phyloP scores from a whole-genome alignment of 2,888 invertebrate genomes.

The Lepidocyrtinus sp. region DNA sequence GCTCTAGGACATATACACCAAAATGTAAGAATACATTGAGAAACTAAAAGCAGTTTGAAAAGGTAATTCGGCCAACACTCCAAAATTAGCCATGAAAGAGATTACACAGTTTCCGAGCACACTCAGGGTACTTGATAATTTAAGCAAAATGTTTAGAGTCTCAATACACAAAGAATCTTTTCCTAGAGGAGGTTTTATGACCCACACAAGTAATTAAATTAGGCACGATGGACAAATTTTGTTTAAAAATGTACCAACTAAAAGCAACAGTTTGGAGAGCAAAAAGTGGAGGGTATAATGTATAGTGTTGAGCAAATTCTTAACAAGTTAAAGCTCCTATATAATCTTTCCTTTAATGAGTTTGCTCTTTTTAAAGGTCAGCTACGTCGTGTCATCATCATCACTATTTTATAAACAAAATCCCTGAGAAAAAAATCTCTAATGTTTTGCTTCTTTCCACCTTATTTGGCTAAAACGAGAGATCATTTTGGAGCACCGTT shows the following conservation, averaged over 20 bases:
- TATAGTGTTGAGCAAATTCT: not conserved
- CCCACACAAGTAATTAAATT: slow-evolving; percentile 25
- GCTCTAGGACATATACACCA: too few species aligned
- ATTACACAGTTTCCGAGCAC: not conserved
- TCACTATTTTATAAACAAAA: not conserved
- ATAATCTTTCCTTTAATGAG: slow-evolving; percentile 14
- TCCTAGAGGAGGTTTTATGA: too few species aligned
- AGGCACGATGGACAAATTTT: not conserved
- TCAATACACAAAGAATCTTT: not conserved
- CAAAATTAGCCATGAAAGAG: not conserved
- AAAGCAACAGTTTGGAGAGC: slow-evolving; percentile 21
- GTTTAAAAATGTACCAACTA: not conserved
- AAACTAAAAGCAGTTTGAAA: too few species aligned
- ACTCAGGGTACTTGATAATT: slow-evolving; percentile 1
- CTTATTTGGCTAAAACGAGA: slow-evolving; percentile 1
- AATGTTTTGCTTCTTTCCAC: not conserved
- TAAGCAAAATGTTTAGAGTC: not conserved
- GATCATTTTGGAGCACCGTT: not conserved
- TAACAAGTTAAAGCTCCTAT: not conserved
- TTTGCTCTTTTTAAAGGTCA: not conserved
- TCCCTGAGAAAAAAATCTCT: not conserved
- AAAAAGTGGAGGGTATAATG: slow-evolving; percentile 16
- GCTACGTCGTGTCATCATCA: not conserved
- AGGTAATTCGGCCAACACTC: not conserved
- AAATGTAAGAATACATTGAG: too few species aligned